Percentiles rank a stretch among this genome's conserved stretches.
Evolutionary conservation across 2,797 vertebrate genomes (phyloP).

Genomic region (Arctocebus calabarensis): DNA sequence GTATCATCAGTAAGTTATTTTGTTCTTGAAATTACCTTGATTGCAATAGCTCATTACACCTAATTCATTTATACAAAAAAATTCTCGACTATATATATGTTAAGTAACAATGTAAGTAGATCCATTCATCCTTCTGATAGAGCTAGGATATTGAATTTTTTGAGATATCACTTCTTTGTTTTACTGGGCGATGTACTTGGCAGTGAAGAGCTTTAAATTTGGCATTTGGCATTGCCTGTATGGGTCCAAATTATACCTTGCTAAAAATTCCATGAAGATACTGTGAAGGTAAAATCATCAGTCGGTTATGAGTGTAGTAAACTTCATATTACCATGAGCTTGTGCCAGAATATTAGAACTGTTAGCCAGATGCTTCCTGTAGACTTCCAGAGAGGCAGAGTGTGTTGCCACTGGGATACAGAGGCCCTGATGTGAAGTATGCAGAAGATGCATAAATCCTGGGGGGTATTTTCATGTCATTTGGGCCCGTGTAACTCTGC

Average conservation of each 20-base stretch:
- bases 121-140: background rate
- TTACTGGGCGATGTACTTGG: slow-evolving; percentile 32
- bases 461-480: background rate
- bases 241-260: slow-evolving; percentile 26
- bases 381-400: slow-evolving; percentile 24
- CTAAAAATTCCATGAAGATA: slow-evolving; percentile 37
- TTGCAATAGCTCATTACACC: background rate
- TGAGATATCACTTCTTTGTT: background rate
- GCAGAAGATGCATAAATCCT: slow-evolving; percentile 55
- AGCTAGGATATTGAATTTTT: slow-evolving; percentile 11
- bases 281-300: slow-evolving; percentile 14
- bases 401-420: background rate
- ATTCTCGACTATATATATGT: background rate
- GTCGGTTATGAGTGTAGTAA: background rate
- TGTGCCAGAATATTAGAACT: background rate
- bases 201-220: slow-evolving; percentile 52
- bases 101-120: background rate
- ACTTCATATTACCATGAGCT: background rate
- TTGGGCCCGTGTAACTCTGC: background rate
- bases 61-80: background rate
- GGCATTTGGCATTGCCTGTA: slow-evolving; percentile 37
- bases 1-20: background rate
- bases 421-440: background rate
- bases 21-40: background rate
- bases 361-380: slow-evolving; percentile 40